A percentile compares a stretch with the other conserved stretches of the same genome.
Evolutionary conservation across 2,113 vertebrate genomes (phyloP).

Genomic region (Trogon melanurus): DNA sequence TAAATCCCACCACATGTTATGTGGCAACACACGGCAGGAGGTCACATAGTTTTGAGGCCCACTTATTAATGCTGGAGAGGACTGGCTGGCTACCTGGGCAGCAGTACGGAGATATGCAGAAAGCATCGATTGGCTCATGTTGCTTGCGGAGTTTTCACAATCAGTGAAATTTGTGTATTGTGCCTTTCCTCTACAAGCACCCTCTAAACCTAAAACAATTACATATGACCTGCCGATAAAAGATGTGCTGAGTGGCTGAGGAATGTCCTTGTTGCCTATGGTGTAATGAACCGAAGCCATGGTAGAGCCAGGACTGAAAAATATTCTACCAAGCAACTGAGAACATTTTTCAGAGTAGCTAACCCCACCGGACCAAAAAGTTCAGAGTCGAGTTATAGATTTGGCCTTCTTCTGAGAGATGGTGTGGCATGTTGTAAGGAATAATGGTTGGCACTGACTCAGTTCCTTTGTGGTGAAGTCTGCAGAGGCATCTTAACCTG

Average conservation of each 20-base stretch:
- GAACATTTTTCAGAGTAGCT: neutral
- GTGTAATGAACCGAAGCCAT: neutral
- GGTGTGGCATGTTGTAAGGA: neutral
- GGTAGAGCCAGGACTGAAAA: neutral
- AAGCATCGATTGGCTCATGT: neutral
- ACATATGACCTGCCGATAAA: neutral
- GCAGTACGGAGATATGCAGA: neutral
- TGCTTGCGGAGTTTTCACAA: neutral
- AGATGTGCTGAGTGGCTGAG: neutral
- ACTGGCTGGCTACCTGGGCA: neutral
- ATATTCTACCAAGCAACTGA: neutral
- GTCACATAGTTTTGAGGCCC: neutral
- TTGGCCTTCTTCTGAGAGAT: neutral
- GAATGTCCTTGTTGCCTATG: neutral
- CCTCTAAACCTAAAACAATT: neutral
- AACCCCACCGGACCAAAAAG: neutral
- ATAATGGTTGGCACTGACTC: slow-evolving; percentile 30
- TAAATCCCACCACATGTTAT: fast-evolving
- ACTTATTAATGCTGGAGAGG: neutral
- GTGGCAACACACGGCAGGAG: neutral
- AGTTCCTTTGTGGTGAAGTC: slow-evolving; percentile 49
- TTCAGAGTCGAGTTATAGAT: neutral
- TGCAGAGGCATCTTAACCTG: slow-evolving; percentile 64
- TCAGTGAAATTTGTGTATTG: neutral
- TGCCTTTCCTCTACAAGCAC: neutral